phyloP scores from a whole-genome alignment of 2,113 vertebrate species.

The Stigmatopora argus region DNA sequence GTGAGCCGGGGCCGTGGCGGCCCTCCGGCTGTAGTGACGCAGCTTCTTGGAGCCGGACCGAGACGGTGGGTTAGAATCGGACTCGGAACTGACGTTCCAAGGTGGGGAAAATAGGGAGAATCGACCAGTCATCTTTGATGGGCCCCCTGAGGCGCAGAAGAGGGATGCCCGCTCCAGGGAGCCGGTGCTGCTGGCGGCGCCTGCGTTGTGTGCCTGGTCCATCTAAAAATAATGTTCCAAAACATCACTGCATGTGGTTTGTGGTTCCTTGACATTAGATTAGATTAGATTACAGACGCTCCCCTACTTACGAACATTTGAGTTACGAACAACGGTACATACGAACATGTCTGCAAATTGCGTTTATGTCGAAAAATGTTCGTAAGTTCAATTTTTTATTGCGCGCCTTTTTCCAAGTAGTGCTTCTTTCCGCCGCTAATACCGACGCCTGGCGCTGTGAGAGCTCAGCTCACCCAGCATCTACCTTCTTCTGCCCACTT shows the following conservation, averaged over 20 bases:
- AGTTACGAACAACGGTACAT: too few relatives aligned
- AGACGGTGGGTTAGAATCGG: slow-evolving; percentile 67
- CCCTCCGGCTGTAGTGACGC: slow-evolving; percentile 60
- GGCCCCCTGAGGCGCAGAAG: slow-evolving; percentile 68
- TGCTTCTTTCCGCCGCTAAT: too few relatives aligned
- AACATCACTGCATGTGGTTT: neutral
- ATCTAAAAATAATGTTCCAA: slow-evolving; percentile 51
- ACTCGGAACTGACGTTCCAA: slow-evolving; percentile 69
- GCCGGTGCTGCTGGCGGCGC: slow-evolving; percentile 65
- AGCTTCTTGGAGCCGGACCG: slow-evolving; percentile 69
- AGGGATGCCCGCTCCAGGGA: slow-evolving; percentile 66
- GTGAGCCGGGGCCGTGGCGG: slow-evolving; percentile 49
- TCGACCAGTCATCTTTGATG: slow-evolving; percentile 64
- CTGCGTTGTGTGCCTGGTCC: slow-evolving; percentile 72
- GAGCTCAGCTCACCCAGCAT: too few relatives aligned
- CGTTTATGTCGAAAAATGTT: too few relatives aligned
- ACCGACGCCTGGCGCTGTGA: too few relatives aligned
- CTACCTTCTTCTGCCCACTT: too few relatives aligned
- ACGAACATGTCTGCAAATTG: too few relatives aligned
- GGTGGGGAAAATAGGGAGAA: slow-evolving; percentile 69
- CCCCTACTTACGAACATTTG: too few relatives aligned
- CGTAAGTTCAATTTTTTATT: too few relatives aligned
- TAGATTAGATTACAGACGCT: too few relatives aligned
- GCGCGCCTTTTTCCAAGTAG: too few relatives aligned
- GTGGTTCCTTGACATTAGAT: too few relatives aligned